These are phyloP conservation scores for Kryptolebias ocellatus DNA, from an alignment of 2,797 vertebrate genomes.

Conservation along the genomic window DNA sequence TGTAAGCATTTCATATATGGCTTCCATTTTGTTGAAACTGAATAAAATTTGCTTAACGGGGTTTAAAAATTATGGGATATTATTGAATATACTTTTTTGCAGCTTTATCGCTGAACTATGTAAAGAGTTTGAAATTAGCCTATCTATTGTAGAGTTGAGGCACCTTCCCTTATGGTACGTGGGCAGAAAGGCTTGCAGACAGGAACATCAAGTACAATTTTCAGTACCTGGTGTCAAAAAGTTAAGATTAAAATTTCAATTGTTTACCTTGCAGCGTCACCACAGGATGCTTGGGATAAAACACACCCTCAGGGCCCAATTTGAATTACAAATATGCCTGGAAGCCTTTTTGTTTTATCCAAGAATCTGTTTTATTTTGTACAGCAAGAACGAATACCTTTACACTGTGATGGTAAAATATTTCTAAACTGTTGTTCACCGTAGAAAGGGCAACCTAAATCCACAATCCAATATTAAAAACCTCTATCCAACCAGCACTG, in stretches of 20 bases:
- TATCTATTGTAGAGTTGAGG: background rate
- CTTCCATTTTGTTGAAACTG: background rate
- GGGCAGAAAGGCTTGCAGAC: background rate
- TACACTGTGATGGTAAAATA: conserved; percentile 14
- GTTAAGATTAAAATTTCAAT: conserved; percentile 52
- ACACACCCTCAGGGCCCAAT: conserved; percentile 57
- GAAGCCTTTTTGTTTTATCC: conserved; percentile 49
- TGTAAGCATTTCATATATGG: background rate
- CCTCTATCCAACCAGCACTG: background rate
- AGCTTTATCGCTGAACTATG: background rate
- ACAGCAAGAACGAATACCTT: conserved; percentile 27
- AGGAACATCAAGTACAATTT: conserved; percentile 13
- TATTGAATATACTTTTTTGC: background rate
- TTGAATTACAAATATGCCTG: conserved; percentile 69
- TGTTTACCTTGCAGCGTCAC: conserved; percentile 54
- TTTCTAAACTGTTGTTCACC: conserved; percentile 24
- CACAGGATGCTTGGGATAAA: conserved; percentile 46
- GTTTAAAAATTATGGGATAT: background rate
- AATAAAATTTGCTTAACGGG: background rate
- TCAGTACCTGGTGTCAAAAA: conserved; percentile 45
- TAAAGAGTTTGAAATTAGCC: too few relatives aligned
- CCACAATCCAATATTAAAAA: conserved; percentile 4
- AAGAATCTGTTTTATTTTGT: conserved; percentile 51
- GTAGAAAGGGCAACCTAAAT: conserved; percentile 5
- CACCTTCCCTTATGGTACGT: background rate